Evolutionary conservation across 2,797 vertebrate genomes (phyloP), one percentile per base, ranked within the genome.

Genomic region (Gymnoscopelus braueri): DNA sequence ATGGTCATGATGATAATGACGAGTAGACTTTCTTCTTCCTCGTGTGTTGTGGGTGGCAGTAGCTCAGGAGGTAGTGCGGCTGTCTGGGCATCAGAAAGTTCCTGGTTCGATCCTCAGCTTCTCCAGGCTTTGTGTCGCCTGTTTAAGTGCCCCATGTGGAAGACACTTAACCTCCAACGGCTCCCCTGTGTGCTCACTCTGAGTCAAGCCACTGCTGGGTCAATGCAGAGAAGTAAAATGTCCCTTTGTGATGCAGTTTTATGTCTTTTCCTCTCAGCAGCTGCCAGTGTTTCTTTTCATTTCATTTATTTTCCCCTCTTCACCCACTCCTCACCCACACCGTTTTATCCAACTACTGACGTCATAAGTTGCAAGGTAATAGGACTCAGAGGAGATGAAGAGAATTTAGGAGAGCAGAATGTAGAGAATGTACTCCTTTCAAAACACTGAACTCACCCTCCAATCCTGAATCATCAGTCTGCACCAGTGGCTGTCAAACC

Each of bases 361-460:
- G 87, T 84, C 77, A 77, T 66, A 68, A 83, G 80, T 63, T 76
- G 61, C 12, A 35, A 67, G 74, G 61, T 75, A 80, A 80, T 81
- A 78, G 75, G 74, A 71, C 78, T 80, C 9, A 11, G 9, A 39
- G 39, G 39, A 44, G 54, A 32, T 12, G 12, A 24, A 29, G 51
- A 65, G 63, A 29, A 72, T 54, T 52, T 54, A 77, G 63, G 15
- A 75, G 61, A 66, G 54, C 63, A 74, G 62, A 69, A 75, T 53
- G 67, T 76, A 67, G 71, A 71, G 71, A 81, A 58, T 73, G 8
- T 44, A 44, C 9, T 54, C 71, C 47, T 70, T 75, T 63, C 52
- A 79, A 59, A 75, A 70, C 39, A 32, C 64, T 24, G 52, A 76
- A 69, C 57, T 71, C 67, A 63, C 15, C 77, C 72, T 77, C 71